Base-by-base conservation (phyloP, 2,888 invertebrate genomes). In the Parnassius orleans region DNA sequence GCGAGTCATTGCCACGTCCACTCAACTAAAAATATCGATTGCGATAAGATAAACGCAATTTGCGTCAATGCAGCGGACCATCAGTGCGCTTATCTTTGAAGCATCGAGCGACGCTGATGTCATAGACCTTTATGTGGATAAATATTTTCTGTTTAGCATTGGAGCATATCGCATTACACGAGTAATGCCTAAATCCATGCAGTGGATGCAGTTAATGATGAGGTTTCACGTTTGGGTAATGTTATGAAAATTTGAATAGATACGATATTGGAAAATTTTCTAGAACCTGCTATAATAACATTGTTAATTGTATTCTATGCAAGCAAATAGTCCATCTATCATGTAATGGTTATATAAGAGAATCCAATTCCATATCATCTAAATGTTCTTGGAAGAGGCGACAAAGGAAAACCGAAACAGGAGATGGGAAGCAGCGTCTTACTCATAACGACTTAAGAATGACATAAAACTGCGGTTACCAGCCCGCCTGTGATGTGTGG, bases 11-110 rank as follows among this genome's bases (percentile, higher is more conserved):
- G 65, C 66, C 66, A 61, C 55, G 57, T 19, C 42, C 53, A 57
- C 61, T 62, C 60, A 61, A 64, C 65, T 62, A 48, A 67, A 69
- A 61, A 65, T 67, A 69, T 68, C 67, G 67, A 68, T 69, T 48
- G 15, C 14, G 71, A 71, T 71, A 70, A 69, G 72, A 72, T 72
- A 69, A 72, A 70, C 71, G 61, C 57, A 65, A 72, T 69, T 75
- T 76, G 73, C 77, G 77, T 76, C 77, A 77, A 72, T 69, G 66
- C 65, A 52, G 42, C 65, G 60, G 58, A 63, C 65, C 72, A 66
- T 63, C 61, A 56, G 33, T 33, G 48, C 57, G 53, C 48, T 69
- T 74, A 76, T 75, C 73, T 11, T 60, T 56, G 57, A 65, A 65
- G 50, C 65, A 63, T 70, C 62, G 60, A 60, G 60, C 64, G 52